These are phyloP conservation scores for Nannospalax galili DNA, from an alignment of 2,113 vertebrate genomes.

Conservation along the genomic window DNA sequence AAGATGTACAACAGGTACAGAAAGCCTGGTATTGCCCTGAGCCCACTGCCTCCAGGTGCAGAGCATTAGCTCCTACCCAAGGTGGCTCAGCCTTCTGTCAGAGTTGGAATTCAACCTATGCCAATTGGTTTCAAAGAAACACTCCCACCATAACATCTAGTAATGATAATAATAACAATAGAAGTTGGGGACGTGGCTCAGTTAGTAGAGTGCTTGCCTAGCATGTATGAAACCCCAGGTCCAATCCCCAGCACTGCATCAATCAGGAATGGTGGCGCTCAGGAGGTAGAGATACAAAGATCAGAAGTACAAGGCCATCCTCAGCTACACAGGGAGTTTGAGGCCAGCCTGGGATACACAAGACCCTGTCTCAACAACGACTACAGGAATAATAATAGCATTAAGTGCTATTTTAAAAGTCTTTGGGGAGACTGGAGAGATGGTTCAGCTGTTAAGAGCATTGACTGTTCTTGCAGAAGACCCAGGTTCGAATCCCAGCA, in stretches of 20 bases:
- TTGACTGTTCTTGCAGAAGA: too few species aligned
- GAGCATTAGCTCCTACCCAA: background rate
- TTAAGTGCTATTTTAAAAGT: background rate
- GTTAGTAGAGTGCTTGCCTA: background rate
- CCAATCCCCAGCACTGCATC: background rate
- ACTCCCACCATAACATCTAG: background rate
- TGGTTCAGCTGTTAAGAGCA: too few species aligned
- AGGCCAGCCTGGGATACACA: background rate
- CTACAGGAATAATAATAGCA: background rate
- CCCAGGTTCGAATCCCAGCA: too few species aligned
- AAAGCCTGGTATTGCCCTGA: background rate
- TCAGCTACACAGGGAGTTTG: background rate
- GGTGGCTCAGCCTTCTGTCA: background rate
- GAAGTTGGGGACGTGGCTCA: background rate
- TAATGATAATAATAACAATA: background rate
- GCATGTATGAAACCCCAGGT: background rate
- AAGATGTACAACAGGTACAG: conserved; percentile 96
- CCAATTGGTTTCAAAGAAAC: background rate
- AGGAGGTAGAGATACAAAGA: background rate
- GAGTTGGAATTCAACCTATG: background rate
- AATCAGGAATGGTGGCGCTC: background rate
- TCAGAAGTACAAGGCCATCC: background rate
- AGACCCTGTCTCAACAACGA: background rate
- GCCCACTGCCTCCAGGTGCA: too few species aligned
- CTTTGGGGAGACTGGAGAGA: background rate